phyloP scores from a whole-genome alignment of 2,113 vertebrate species.

The Oncorhynchus keta region DNA sequence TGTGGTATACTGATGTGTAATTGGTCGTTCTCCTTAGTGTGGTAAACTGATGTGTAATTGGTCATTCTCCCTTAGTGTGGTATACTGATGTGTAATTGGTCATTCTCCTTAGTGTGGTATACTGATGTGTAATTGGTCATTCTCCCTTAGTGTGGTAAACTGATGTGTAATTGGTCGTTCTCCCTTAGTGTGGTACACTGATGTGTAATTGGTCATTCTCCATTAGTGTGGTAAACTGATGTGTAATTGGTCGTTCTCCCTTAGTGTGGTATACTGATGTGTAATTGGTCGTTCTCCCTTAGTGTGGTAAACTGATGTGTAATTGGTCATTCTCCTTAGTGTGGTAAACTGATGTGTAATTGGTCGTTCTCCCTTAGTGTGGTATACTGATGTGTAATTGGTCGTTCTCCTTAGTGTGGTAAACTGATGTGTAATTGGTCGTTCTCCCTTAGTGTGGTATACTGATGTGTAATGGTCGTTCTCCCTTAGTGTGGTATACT shows the following conservation, averaged over 20 bases:
- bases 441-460: not conserved
- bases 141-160: constrained; percentile 1
- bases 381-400: not conserved
- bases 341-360: too few species aligned
- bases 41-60: not conserved
- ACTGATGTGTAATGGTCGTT: not conserved
- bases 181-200: too few species aligned
- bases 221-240: too few species aligned
- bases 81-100: not conserved
- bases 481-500: not conserved
- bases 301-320: too few species aligned
- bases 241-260: not conserved
- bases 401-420: not conserved
- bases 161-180: not conserved
- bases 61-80: not conserved
- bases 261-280: constrained; percentile 3
- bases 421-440: not conserved
- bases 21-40: not conserved
- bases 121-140: not conserved
- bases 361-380: too few species aligned
- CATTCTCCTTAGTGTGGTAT: not conserved
- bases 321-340: too few species aligned
- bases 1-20: too few species aligned
- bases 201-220: too few species aligned
- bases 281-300: too few species aligned